Percentiles rank a stretch among this genome's conserved stretches.
Conservation (phyloP, 2,113 vertebrate genomes). For the Circaetus gallicus region DNA sequence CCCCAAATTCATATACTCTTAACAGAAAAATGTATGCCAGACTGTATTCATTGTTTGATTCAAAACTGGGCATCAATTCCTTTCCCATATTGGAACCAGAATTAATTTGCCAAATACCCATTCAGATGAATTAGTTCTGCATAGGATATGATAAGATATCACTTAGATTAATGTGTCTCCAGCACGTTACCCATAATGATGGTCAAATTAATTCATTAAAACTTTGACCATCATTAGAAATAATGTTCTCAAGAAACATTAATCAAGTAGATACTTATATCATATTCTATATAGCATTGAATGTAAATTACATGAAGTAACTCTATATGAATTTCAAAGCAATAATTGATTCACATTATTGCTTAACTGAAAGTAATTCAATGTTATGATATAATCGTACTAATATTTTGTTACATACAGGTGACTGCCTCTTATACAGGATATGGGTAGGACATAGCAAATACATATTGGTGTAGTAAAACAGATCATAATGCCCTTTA, state of each 20-base stretch:
- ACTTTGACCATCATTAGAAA: constrained; percentile 38
- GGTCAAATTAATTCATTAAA: constrained; percentile 55
- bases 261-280: constrained; percentile 18
- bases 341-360: neutral
- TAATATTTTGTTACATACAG: neutral
- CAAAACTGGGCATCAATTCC: neutral
- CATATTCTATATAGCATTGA: neutral
- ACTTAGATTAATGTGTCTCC: constrained; percentile 46
- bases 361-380: neutral
- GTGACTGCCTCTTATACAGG: neutral
- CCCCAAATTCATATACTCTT: neutral
- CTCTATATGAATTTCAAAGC: neutral
- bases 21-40: neutral
- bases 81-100: neutral
- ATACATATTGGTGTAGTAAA: neutral
- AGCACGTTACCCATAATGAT: constrained; percentile 29
- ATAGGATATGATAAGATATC: constrained; percentile 15
- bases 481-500: neutral
- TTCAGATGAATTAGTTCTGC: constrained; percentile 39
- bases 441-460: neutral
- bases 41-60: neutral
- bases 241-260: constrained; percentile 20
- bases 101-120: constrained; percentile 15
- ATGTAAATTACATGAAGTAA: neutral
- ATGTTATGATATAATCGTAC: neutral